Base-by-base conservation (phyloP, 2,888 invertebrate genomes). In the Pseudococcus jackbeardsleyi region DNA sequence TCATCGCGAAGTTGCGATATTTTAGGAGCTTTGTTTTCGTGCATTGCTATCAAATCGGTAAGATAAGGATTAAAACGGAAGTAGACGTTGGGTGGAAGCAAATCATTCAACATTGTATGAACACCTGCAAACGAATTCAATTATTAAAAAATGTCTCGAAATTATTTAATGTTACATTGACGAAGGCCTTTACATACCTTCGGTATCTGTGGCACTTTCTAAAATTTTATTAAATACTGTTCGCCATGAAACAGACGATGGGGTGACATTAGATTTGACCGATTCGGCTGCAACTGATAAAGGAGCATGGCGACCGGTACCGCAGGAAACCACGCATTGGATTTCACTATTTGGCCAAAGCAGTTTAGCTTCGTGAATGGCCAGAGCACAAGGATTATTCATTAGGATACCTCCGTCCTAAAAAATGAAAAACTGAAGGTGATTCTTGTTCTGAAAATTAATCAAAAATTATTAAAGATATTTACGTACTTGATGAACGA, bases 21-120 rank as follows among this genome's bases (percentile, higher is more conserved):
- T 91, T 95, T 95, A 39, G 94, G 94, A 0, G 95, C 94, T 89
- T 95, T 92, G 59, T 95, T 95, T 92, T 97, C 97, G 90, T 96
- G 96, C 93, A 98, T 95, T 17, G 94, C 93, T 88, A 96, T 93
- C 91, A 95, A 94, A 91, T 96, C 95, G 89, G 95, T 95, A 89
- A 98, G 92, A 90, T 97, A 96, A 0, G 98, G 98, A 92, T 98
- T 98, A 92, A 98, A 95, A 7, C 98, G 94, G 92, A 93, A 97
- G 92, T 98, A 97, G 54, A 93, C 93, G 68, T 94, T 93, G 0
- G 94, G 93, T 0, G 96, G 95, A 0, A 97, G 92, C 86, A 96
- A 92, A 91, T 97, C 96, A 91, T 94, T 94, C 90, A 96, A 91
- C 90, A 95, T 94, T 85, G 94, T 94, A 91, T 96, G 96, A 7